A percentile compares a stretch with the other conserved stretches of the same genome.
phyloP scores from a whole-genome alignment of 2,113 vertebrate species.

The Prionailurus bengalensis region DNA sequence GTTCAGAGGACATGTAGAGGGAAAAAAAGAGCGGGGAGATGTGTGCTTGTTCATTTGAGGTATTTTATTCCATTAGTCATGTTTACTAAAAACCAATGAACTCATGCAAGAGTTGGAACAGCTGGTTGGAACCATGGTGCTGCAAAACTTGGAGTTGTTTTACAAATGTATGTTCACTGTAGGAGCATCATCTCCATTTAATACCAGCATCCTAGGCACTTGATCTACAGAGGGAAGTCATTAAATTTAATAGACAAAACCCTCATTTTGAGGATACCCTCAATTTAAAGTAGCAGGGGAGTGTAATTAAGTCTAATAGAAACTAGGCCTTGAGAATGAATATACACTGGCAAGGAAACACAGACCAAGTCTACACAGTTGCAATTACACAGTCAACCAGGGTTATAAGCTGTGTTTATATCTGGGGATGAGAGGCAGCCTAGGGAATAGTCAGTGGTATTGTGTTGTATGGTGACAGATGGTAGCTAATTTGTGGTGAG shows the following conservation, averaged over 20 bases:
- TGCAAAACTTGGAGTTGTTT: neutral
- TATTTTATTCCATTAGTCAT: neutral
- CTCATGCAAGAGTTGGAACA: neutral
- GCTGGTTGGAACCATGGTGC: neutral
- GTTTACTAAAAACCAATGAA: constrained; percentile 1
- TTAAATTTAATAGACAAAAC: constrained; percentile 63
- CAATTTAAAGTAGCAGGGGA: constrained; percentile 44
- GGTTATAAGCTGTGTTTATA: neutral
- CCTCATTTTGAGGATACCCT: constrained; percentile 64
- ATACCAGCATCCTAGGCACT: constrained; percentile 17
- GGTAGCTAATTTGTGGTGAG: neutral
- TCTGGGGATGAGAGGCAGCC: neutral
- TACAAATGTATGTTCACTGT: neutral
- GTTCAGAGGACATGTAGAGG: neutral
- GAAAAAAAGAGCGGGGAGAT: neutral
- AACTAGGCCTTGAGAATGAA: neutral
- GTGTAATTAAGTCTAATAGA: constrained; percentile 56
- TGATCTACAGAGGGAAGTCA: constrained; percentile 61
- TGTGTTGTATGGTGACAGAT: neutral
- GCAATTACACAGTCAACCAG: neutral
- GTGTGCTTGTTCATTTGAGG: constrained; percentile 21
- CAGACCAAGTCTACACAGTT: neutral
- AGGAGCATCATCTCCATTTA: neutral
- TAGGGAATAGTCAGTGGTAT: neutral
- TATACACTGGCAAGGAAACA: neutral